Evolutionary conservation across 2,113 vertebrate genomes (phyloP), one percentile per base, ranked within the genome.

Genomic region (Anser brachyrhynchus): DNA sequence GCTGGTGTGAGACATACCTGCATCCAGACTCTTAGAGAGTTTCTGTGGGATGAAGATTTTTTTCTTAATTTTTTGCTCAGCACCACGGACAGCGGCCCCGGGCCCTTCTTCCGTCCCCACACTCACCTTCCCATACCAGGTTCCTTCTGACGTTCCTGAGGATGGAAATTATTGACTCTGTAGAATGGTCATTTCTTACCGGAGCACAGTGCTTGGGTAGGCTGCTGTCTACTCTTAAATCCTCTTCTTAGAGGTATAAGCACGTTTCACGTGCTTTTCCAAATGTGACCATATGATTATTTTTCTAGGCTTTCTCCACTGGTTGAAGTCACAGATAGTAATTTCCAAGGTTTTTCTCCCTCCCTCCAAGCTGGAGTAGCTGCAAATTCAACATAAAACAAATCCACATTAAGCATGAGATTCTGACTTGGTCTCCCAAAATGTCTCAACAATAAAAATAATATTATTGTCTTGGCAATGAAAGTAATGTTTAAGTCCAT

Each of bases 91-190:
- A 59, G 58, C 19, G 10, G n/a, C 9, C 8, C 26, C 10, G 15
- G 4, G 3, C 4, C 4, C 10, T 43, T 59, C 91, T 23, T 94
- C 96, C 96, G 6, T 22, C 46, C 46, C 21, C 20, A 10, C 5
- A 20, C 46, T 49, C 20, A 10, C 46, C 46, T 20, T 49, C 20
- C 46, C 46, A 49, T 49, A 21, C 11, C 46, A 49, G 20, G 11
- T 5, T 13, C 51, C 2, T 2, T 1, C 39, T 12, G 35, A 3
- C 65, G 41, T 10, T 43, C 59, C 3, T 1, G 11, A 19, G 61
- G 72, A 14, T 2, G 41, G 39, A 5, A 22, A 10, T 4, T 28
- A n/a, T 5, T 0, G 5, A 21, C 35, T n/a, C n/a, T 0, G 1
- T 15, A 29, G 49, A 51, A 39, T 9, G 2, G 29, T 51, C 6